phyloP scores from a whole-genome alignment of 2,113 vertebrate genomes.

The Emberiza fucata region DNA sequence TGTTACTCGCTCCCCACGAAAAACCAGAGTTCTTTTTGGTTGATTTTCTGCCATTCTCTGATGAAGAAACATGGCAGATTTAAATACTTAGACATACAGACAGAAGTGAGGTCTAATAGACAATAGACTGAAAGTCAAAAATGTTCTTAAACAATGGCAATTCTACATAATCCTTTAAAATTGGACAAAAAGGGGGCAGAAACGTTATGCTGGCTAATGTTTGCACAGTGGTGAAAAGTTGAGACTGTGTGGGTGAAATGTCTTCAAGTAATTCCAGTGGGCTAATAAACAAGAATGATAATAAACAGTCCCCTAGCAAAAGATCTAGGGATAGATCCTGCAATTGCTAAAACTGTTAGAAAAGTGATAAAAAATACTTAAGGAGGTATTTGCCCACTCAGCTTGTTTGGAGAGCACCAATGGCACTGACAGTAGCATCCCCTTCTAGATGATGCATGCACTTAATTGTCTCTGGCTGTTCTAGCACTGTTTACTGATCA shows the following conservation, averaged over 20 bases:
- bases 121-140: not conserved
- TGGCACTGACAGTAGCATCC: not conserved
- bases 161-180: not conserved
- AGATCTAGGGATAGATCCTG: not conserved
- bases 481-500: not conserved
- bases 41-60: slow-evolving; percentile 59
- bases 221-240: not conserved
- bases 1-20: slow-evolving; percentile 74
- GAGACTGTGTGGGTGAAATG: not conserved
- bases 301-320: not conserved
- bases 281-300: not conserved
- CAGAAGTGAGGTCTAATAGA: not conserved
- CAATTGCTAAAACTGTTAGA: not conserved
- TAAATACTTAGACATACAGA: not conserved
- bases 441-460: not conserved
- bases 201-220: not conserved
- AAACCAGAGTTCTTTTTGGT: slow-evolving; percentile 49
- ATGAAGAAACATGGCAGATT: not conserved
- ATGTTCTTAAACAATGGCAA: not conserved
- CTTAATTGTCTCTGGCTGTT: not conserved
- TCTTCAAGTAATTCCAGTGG: not conserved
- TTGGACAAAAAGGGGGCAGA: not conserved
- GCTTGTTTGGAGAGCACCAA: not conserved
- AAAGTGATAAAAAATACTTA: not conserved
- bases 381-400: not conserved